phyloP scores from a whole-genome alignment of 2,888 invertebrate genomes.

The Trissolcus brochymenae region DNA sequence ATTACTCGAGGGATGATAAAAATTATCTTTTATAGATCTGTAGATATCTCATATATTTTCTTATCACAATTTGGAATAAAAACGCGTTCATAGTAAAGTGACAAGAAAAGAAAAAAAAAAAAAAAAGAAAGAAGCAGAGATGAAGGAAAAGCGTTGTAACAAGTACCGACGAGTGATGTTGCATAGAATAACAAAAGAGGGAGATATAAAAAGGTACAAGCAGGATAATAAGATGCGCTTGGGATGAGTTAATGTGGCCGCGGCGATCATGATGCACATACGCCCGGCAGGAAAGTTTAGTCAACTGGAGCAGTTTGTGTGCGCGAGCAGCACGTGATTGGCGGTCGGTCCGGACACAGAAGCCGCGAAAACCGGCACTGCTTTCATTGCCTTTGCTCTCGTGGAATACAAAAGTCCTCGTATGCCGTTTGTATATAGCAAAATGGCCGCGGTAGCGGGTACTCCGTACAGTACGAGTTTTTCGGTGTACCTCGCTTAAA shows the following conservation, averaged over 20 bases:
- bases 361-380: conserved; percentile 61
- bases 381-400: conserved; percentile 61
- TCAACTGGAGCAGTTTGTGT: conserved; percentile 4
- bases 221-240: conserved; percentile 35
- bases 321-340: conserved; percentile 12
- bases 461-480: conserved; percentile 3
- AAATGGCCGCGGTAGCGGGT: conserved; percentile 60
- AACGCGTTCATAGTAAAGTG: too few species aligned
- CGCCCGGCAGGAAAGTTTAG: too few species aligned
- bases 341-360: conserved; percentile 57
- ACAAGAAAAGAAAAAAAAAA: too few species aligned
- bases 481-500: conserved; percentile 23
- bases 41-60: too few species aligned
- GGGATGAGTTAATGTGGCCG: conserved; percentile 31
- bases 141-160: too few species aligned
- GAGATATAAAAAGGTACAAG: neutral
- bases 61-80: too few species aligned
- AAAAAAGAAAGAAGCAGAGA: too few species aligned
- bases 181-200: neutral
- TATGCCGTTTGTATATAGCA: conserved; percentile 55
- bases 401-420: conserved; percentile 65
- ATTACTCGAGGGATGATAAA: too few species aligned
- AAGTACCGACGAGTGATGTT: too few species aligned
- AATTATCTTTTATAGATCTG: too few species aligned
- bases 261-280: conserved; percentile 29